These are phyloP conservation scores for Drosophila willistoni DNA, from an alignment of 1,140 invertebrate species.

Conservation along the genomic window DNA sequence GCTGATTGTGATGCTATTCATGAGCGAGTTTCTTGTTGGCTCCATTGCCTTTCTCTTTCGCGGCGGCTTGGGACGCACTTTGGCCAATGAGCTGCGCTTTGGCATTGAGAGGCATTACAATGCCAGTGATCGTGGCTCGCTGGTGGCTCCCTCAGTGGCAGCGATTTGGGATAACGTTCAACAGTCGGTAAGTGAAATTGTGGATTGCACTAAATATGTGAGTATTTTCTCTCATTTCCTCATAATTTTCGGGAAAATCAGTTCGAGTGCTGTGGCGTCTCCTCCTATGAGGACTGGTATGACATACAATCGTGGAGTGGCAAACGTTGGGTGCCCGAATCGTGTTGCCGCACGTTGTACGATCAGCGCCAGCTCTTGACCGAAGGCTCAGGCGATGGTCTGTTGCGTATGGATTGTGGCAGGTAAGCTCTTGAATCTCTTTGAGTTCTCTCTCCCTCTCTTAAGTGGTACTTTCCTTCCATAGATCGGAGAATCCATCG, in stretches of 20 bases:
- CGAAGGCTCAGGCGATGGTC: slow-evolving; percentile 83
- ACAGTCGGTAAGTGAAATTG: slow-evolving; percentile 85
- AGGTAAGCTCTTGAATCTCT: slow-evolving; percentile 39
- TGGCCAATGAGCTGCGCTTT: slow-evolving; percentile 88
- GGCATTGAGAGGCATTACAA: slow-evolving; percentile 90
- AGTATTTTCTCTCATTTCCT: background rate
- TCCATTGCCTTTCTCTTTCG: slow-evolving; percentile 91
- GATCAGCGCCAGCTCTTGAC: slow-evolving; percentile 74
- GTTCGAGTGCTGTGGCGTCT: slow-evolving; percentile 94
- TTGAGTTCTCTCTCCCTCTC: background rate
- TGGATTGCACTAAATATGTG: background rate
- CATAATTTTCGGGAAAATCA: slow-evolving; percentile 67
- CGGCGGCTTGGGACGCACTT: slow-evolving; percentile 86
- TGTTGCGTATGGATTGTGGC: slow-evolving; percentile 72
- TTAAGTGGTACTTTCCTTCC: slow-evolving; percentile 31
- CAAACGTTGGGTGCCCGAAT: slow-evolving; percentile 90
- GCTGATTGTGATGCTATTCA: slow-evolving; percentile 91
- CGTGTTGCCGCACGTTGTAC: slow-evolving; percentile 88
- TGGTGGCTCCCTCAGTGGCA: slow-evolving; percentile 85
- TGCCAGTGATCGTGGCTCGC: slow-evolving; percentile 84
- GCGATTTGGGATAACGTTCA: slow-evolving; percentile 91
- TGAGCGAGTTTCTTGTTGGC: slow-evolving; percentile 90
- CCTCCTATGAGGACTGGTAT: slow-evolving; percentile 92
- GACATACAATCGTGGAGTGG: slow-evolving; percentile 90
- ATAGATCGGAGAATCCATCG: slow-evolving; percentile 84